Evolutionary conservation across 2,888 invertebrate genomes (phyloP).

Genomic region (Andrena dorsata): DNA sequence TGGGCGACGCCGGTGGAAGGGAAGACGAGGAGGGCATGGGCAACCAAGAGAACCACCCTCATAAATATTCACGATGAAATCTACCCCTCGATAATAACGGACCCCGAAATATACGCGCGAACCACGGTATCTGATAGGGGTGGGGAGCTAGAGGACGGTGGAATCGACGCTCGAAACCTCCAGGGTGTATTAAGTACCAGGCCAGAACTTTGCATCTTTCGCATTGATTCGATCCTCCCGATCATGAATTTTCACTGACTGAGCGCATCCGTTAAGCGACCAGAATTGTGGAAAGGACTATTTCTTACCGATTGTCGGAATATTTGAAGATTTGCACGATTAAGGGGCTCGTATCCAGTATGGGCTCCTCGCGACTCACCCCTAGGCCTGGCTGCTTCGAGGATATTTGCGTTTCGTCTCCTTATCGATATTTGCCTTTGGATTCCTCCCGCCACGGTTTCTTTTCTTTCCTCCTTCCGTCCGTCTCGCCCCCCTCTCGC

Average conservation of each 20-base stretch:
- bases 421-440: constrained; percentile 61
- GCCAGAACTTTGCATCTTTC: constrained; percentile 54
- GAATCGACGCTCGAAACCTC: constrained; percentile 68
- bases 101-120: constrained; percentile 79
- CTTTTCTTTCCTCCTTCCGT: constrained; percentile 3
- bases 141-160: constrained; percentile 45
- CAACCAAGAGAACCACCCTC: constrained; percentile 77
- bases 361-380: not conserved
- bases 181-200: constrained; percentile 70
- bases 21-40: constrained; percentile 67
- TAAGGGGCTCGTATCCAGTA: not conserved
- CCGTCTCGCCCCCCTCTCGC: not conserved
- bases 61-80: constrained; percentile 85
- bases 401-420: constrained; percentile 50
- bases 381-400: not conserved
- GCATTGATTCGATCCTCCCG: constrained; percentile 37
- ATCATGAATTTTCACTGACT: not conserved
- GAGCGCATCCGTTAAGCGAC: not conserved
- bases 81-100: constrained; percentile 84
- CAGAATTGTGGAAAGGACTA: not conserved
- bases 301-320: not conserved
- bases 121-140: constrained; percentile 75
- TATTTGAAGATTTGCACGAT: constrained; percentile 12
- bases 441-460: constrained; percentile 32
- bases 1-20: constrained; percentile 27